These are phyloP conservation scores for Blomia tropicalis DNA, from an alignment of 2,888 invertebrate genomes.

Conservation along the genomic window DNA sequence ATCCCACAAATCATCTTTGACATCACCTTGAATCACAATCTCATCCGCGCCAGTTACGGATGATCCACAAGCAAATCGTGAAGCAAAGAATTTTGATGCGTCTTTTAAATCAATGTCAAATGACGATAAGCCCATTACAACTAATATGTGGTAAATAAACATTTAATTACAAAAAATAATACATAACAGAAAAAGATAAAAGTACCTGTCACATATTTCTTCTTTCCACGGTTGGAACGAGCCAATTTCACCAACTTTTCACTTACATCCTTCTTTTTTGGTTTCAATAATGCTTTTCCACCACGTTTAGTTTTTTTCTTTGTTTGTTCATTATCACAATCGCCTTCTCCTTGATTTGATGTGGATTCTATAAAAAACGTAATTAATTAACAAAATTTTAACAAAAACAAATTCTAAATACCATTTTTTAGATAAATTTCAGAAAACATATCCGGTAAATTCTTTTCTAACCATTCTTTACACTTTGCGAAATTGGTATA, in stretches of 20 bases:
- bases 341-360: conserved; percentile 13
- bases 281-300: conserved; percentile 84
- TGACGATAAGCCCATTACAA: conserved; percentile 82
- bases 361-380: no score
- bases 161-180: not conserved
- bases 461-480: conserved; percentile 84
- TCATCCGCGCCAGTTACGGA: conserved; percentile 98
- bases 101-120: conserved; percentile 95
- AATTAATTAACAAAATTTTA: not conserved
- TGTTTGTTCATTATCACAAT: conserved; percentile 50
- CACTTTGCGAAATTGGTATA: conserved; percentile 95
- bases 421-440: conserved; percentile 15
- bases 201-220: conserved; percentile 72
- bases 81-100: conserved; percentile 92
- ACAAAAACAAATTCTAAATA: not conserved
- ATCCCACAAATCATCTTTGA: conserved; percentile 94
- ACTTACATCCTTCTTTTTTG: conserved; percentile 60
- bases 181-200: not conserved
- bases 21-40: conserved; percentile 97
- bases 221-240: conserved; percentile 84
- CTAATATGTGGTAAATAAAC: conserved; percentile 34
- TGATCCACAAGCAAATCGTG: conserved; percentile 96
- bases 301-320: conserved; percentile 92
- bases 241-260: conserved; percentile 70
- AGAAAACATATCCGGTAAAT: conserved; percentile 81